Evolutionary conservation across 1,140 invertebrate species (phyloP).

Genomic region (Heliconius hewitsoni): DNA sequence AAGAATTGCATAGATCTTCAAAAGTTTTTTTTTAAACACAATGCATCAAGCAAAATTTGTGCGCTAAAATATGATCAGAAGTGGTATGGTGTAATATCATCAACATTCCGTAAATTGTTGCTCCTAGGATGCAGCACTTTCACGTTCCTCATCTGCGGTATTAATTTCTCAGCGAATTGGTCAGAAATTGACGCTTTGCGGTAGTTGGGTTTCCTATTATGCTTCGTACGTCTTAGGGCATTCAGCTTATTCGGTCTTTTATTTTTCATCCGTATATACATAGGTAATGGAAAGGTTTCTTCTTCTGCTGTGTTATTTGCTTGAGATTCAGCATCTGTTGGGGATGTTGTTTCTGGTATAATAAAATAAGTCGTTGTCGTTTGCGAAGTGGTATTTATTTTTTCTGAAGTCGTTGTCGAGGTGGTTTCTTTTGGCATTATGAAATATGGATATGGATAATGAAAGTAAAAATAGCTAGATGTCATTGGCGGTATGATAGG

Average conservation of each 20-base stretch:
- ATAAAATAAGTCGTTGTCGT: not conserved
- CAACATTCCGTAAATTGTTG: slow-evolving; percentile 33
- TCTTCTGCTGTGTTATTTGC: not conserved
- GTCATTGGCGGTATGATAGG: slow-evolving; percentile 18
- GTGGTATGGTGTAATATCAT: slow-evolving; percentile 24
- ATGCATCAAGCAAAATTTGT: not conserved
- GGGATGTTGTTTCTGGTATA: no score
- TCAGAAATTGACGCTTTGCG: slow-evolving; percentile 48
- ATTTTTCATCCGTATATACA: slow-evolving; percentile 29
- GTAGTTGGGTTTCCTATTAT: slow-evolving; percentile 50
- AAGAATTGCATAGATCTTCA: not conserved
- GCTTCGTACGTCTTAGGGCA: slow-evolving; percentile 53
- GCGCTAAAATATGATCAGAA: not conserved
- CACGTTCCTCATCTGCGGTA: slow-evolving; percentile 46
- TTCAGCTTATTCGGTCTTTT: slow-evolving; percentile 50
- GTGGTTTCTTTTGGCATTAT: not conserved
- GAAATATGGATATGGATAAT: slow-evolving; percentile 53
- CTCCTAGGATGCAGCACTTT: slow-evolving; percentile 44
- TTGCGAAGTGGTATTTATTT: slow-evolving; percentile 17
- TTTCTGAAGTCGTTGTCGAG: not conserved
- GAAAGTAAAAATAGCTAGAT: slow-evolving; percentile 45
- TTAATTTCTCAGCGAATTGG: slow-evolving; percentile 46
- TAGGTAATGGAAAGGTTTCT: not conserved
- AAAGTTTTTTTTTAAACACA: no score
- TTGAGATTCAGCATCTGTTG: slow-evolving; percentile 17